Evolutionary conservation across 2,113 vertebrate genomes (phyloP), one percentile per base, ranked within the genome.

Genomic region (Pandion haliaetus): DNA sequence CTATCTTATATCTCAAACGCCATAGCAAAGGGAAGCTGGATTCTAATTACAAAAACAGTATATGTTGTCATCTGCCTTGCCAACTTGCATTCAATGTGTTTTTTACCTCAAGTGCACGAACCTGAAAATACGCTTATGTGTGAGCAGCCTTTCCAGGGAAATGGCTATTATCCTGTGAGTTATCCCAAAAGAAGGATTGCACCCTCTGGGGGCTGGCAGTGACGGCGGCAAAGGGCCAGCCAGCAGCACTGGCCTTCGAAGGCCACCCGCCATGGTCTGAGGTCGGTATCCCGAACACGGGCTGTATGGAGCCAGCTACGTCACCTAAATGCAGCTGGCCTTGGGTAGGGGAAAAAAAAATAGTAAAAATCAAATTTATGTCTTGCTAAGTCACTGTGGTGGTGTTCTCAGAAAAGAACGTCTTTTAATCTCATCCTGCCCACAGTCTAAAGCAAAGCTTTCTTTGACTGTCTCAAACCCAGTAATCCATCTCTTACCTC

Each of bases 111-210:
- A 20, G 26, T 14, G 8, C 21, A 44, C 17, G 38, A 85, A 52
- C 20, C 14, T 21, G 25, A 26, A 55, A 57, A 10, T 9, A 10
- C 2, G 2, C 6, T 12, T 7, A 0, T 5, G 31, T 2, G 20
- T 1, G 8, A 91, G 62, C 34, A 40, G 62, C 50, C 24, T 28
- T 17, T 36, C 38, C 63, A 50, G 23, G 58, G 58, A 17, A 42
- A 38, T 4, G 38, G 31, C 38, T 32, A 0, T 23, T 70, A 7
- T 9, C 24, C 57, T 11, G 6, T 1, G 52, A n/a, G 32, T 9
- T 12, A 32, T 6, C 36, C 54, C 8, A 5, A 13, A 16, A 17
- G 44, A 42, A 36, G 16, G 8, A 7, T 0, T 13, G 59, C 36
- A 23, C 34, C 34, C 16, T 1, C 15, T 1, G 2, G 28, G 63